phyloP scores from a whole-genome alignment of 2,888 invertebrate genomes.

The Lymantria monacha region DNA sequence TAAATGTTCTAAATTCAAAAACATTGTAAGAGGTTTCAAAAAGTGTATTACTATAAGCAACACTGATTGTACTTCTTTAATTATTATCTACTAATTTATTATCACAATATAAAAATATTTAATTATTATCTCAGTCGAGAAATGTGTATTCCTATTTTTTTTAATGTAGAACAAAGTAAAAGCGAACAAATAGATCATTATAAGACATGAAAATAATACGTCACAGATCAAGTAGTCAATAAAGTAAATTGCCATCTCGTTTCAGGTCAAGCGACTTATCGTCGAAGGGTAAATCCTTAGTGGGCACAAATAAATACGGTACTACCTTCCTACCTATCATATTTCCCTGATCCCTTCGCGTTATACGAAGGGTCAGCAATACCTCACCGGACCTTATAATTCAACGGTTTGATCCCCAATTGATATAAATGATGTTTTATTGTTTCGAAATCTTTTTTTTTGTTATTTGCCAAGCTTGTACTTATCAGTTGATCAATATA shows the following conservation, averaged over 20 bases:
- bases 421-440: constrained; percentile 51
- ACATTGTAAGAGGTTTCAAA: too few relatives aligned
- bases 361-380: constrained; percentile 73
- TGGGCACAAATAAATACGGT: constrained; percentile 77
- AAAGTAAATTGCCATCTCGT: constrained; percentile 73
- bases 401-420: constrained; percentile 48
- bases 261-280: constrained; percentile 72
- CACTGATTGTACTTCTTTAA: too few relatives aligned
- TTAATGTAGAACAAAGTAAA: too few relatives aligned
- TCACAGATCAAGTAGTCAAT: constrained; percentile 59
- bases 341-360: constrained; percentile 73
- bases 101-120: too few relatives aligned
- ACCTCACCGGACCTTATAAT: constrained; percentile 47
- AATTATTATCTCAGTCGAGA: too few relatives aligned
- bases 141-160: too few relatives aligned
- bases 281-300: constrained; percentile 69
- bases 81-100: too few relatives aligned
- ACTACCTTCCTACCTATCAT: constrained; percentile 58
- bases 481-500: not conserved
- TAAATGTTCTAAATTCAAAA: too few relatives aligned
- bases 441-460: constrained; percentile 38
- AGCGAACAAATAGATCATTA: not conserved
- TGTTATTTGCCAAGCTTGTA: constrained; percentile 5
- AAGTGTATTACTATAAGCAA: too few relatives aligned
- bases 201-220: constrained; percentile 36